Conservation (phyloP, 2,113 vertebrate genomes). For the Arenaria interpres region DNA sequence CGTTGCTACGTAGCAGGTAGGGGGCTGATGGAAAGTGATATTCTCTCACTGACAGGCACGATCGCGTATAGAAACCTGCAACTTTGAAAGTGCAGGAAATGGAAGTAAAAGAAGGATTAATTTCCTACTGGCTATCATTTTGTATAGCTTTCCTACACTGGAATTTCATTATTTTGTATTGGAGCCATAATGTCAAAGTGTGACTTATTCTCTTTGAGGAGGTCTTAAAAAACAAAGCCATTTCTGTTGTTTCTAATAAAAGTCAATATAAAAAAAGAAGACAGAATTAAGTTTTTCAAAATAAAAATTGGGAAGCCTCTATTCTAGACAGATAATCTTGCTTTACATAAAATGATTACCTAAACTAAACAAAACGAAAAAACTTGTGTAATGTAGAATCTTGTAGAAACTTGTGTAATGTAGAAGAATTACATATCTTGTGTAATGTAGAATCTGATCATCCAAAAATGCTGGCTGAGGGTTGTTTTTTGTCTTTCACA, state of each 20-base stretch:
- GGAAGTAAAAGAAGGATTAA: not conserved
- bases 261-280: not conserved
- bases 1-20: not conserved
- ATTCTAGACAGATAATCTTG: not conserved
- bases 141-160: not conserved
- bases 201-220: not conserved
- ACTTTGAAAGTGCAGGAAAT: not conserved
- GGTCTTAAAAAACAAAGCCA: not conserved
- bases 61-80: not conserved
- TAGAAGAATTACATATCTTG: not conserved
- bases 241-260: slow-evolving; percentile 11
- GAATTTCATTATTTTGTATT: slow-evolving; percentile 13
- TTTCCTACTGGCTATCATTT: not conserved
- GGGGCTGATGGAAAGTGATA: not conserved
- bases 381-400: not conserved
- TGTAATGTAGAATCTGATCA: not conserved
- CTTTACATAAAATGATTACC: not conserved
- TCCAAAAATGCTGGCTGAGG: not conserved
- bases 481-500: not conserved
- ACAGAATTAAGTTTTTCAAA: not conserved
- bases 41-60: not conserved
- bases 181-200: not conserved
- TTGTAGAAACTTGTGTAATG: not conserved
- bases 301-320: not conserved
- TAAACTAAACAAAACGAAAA: not conserved